Percentiles rank a stretch among this genome's conserved stretches.
Evolutionary conservation across 2,888 invertebrate species (phyloP).

Genomic region (Tetragonisca angustula): DNA sequence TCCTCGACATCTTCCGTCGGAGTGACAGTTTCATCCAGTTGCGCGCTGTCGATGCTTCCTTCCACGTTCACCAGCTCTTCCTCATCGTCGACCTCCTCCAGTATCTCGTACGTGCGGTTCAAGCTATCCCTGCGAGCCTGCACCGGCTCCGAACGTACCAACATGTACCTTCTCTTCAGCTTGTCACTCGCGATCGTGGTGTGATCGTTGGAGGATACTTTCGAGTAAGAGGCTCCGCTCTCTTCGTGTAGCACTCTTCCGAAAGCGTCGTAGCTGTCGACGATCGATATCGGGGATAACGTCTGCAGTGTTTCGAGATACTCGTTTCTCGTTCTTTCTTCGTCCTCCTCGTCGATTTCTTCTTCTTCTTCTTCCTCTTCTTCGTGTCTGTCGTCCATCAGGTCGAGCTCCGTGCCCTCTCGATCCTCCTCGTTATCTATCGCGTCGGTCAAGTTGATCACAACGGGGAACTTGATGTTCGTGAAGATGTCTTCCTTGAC

Average conservation of each 20-base stretch:
- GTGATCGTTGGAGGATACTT: not conserved
- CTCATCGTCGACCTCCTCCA: not conserved
- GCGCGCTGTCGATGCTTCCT: not conserved
- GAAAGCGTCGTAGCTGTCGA: not conserved
- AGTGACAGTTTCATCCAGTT: not conserved
- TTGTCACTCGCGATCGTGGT: not conserved
- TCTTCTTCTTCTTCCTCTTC: not conserved
- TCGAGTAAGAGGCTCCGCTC: not conserved
- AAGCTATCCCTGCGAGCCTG: not conserved
- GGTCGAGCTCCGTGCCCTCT: not conserved
- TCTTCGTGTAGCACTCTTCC: not conserved
- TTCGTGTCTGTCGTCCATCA: not conserved
- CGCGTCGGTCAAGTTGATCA: not conserved
- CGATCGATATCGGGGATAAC: not conserved
- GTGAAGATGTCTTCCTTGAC: conserved; percentile 33
- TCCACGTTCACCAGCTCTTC: not conserved
- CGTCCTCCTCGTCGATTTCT: not conserved
- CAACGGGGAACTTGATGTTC: conserved; percentile 38
- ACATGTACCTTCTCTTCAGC: not conserved
- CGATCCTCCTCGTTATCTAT: not conserved
- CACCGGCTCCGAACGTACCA: not conserved
- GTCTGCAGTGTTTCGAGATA: too few species aligned
- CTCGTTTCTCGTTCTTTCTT: not conserved
- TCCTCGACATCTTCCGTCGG: not conserved
- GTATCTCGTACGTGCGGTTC: not conserved